Evolutionary conservation across 1,140 invertebrate species (phyloP).

Genomic region (Linepithema humile): DNA sequence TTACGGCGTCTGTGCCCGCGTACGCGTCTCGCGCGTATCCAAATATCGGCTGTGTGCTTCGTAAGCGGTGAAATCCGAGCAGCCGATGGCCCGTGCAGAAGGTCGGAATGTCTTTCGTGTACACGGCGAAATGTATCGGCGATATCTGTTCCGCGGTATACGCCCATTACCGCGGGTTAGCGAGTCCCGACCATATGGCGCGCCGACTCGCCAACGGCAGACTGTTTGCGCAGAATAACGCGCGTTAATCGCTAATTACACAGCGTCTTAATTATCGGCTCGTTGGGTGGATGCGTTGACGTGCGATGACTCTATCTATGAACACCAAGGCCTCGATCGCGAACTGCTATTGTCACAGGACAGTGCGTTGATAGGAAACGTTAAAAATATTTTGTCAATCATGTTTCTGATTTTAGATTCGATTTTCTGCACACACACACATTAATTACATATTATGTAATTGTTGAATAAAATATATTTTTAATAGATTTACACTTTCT

Average conservation of each 20-base stretch:
- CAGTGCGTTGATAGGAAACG: neutral
- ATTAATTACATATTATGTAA: neutral
- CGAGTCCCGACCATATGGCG: conserved; percentile 50
- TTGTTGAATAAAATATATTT: neutral
- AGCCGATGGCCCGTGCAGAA: neutral
- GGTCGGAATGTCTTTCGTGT: conserved; percentile 35
- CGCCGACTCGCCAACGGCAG: conserved; percentile 21
- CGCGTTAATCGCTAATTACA: conserved; percentile 75
- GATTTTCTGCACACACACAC: neutral
- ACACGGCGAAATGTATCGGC: conserved; percentile 52
- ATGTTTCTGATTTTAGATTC: neutral
- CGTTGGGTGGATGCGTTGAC: conserved; percentile 52
- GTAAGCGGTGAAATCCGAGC: conserved; percentile 31
- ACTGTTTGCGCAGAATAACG: conserved; percentile 61
- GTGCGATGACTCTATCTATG: conserved; percentile 28
- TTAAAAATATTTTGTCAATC: neutral
- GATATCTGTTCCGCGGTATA: conserved; percentile 27
- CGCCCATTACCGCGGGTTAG: conserved; percentile 15
- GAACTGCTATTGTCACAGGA: neutral
- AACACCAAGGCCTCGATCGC: neutral
- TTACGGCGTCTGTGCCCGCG: neutral
- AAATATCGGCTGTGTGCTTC: neutral
- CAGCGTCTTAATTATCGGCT: conserved; percentile 73
- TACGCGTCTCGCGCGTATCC: conserved; percentile 19
- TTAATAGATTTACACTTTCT: neutral